These are phyloP conservation scores for Myotis myotis DNA, from an alignment of 2,797 vertebrate species.

Conservation along the genomic window DNA sequence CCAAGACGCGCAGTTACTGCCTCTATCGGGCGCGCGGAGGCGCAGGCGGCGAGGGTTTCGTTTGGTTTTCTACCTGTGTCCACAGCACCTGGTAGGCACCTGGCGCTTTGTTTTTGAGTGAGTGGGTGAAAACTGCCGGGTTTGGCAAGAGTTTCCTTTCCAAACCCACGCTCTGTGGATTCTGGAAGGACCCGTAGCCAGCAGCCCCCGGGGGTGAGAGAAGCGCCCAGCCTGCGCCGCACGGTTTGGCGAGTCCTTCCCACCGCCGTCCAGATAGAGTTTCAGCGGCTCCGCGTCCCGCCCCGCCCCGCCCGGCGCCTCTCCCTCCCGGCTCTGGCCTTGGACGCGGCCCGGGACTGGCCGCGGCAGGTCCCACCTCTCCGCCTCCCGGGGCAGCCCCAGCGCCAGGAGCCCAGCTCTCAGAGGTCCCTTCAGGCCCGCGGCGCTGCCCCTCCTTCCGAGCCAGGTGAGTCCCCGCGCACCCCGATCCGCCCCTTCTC, in stretches of 20 bases:
- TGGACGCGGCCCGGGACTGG: rapidly evolving
- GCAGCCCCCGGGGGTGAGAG: rapidly evolving
- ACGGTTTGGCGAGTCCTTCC: not conserved
- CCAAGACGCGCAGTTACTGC: not conserved
- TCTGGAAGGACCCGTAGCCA: not conserved
- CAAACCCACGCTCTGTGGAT: not conserved
- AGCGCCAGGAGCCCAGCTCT: not conserved
- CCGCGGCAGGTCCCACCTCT: not conserved
- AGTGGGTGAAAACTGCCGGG: not conserved
- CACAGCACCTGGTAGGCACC: no score
- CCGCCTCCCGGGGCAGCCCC: not conserved
- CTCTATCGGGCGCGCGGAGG: not conserved
- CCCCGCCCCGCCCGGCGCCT: not conserved
- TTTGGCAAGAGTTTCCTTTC: not conserved
- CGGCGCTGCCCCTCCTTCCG: not conserved
- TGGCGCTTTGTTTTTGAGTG: not conserved
- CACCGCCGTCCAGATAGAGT: not conserved
- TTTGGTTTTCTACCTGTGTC: not conserved
- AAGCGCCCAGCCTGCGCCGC: not conserved
- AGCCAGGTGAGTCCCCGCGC: conserved; percentile 13
- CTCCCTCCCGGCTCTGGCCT: not conserved
- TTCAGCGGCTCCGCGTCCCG: not conserved
- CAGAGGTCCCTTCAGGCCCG: not conserved
- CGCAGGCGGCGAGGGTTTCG: not conserved
- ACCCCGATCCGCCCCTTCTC: no score